Evolutionary conservation across 2,113 vertebrate genomes (phyloP).

Genomic region (Scytalopus superciliaris): DNA sequence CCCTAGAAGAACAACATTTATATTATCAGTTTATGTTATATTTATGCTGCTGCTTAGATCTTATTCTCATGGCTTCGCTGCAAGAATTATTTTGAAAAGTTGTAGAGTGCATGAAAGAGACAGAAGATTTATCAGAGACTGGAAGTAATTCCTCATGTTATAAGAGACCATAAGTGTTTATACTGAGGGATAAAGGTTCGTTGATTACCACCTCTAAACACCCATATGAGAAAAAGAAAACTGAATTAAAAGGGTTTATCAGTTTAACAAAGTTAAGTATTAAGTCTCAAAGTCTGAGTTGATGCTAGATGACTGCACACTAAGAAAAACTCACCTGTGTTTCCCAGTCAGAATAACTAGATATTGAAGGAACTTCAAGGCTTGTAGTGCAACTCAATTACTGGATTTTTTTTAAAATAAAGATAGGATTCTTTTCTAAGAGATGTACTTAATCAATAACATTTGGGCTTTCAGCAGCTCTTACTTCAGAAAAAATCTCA

Average conservation of each 20-base stretch:
- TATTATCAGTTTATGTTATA: background rate
- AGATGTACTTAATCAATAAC: background rate
- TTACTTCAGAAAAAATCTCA: background rate
- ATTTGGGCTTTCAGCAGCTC: background rate
- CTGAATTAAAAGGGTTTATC: background rate
- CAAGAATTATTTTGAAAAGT: no score
- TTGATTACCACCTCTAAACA: background rate
- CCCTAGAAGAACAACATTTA: background rate
- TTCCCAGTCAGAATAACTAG: background rate
- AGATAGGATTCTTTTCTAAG: background rate
- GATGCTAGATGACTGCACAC: background rate
- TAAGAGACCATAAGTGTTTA: background rate
- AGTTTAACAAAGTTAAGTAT: background rate
- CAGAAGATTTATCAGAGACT: background rate
- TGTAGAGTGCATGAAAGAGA: no score
- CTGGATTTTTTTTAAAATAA: background rate
- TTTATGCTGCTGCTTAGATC: no score
- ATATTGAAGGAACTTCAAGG: background rate
- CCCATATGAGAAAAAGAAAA: background rate
- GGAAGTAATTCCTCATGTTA: background rate
- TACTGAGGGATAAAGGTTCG: background rate
- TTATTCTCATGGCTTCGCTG: no score
- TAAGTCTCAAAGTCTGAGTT: background rate
- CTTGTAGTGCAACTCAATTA: background rate
- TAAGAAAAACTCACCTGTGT: background rate